These are phyloP conservation scores for Galerucella pusilla DNA, from an alignment of 2,888 invertebrate species.

Conservation along the genomic window DNA sequence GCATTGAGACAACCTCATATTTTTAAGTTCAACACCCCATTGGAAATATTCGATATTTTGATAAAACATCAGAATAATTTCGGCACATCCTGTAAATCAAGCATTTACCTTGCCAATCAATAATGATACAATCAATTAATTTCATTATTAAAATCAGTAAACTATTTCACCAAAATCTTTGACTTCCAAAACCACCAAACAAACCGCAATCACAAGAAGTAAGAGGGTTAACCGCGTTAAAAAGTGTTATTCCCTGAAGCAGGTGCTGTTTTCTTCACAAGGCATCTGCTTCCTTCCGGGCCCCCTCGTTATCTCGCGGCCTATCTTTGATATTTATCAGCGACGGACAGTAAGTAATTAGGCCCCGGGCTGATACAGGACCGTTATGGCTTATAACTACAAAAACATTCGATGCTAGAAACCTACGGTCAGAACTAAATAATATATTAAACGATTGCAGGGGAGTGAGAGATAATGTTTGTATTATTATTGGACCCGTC, in stretches of 20 bases:
- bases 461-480: too few relatives aligned
- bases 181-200: not conserved
- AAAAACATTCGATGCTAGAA: slow-evolving; percentile 12
- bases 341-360: slow-evolving; percentile 54
- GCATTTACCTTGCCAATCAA: not conserved
- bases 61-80: not conserved
- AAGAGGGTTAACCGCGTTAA: slow-evolving; percentile 23
- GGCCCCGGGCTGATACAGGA: slow-evolving; percentile 51
- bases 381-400: slow-evolving; percentile 48
- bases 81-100: not conserved
- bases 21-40: too few relatives aligned
- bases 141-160: not conserved
- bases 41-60: too few relatives aligned
- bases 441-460: not conserved
- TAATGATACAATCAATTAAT: not conserved
- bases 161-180: not conserved
- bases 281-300: slow-evolving; percentile 63
- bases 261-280: slow-evolving; percentile 45
- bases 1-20: too few relatives aligned
- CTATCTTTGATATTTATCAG: slow-evolving; percentile 54
- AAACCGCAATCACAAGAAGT: slow-evolving; percentile 14
- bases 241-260: slow-evolving; percentile 33
- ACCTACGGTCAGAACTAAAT: slow-evolving; percentile 2
- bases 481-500: too few relatives aligned
- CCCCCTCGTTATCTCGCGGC: slow-evolving; percentile 52